These are phyloP conservation scores for Iguana delicatissima DNA, from an alignment of 2,797 vertebrate species.

Conservation along the genomic window DNA sequence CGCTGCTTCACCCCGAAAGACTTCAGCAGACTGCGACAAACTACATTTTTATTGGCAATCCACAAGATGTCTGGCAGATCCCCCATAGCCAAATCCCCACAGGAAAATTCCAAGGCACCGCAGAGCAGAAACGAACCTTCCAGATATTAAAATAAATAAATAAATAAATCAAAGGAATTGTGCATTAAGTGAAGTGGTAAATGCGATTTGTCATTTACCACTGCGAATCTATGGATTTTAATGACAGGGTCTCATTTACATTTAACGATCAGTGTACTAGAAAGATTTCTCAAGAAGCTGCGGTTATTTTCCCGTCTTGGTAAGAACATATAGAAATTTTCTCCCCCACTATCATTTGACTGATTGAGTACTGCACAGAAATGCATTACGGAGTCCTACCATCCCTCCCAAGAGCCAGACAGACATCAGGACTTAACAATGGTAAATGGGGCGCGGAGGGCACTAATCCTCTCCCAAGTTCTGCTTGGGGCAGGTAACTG, in stretches of 20 bases:
- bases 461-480: not conserved
- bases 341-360: constrained; percentile 63
- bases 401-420: constrained; percentile 39
- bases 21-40: constrained; percentile 14
- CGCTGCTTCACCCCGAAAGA: not conserved
- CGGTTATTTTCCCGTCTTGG: constrained; percentile 72
- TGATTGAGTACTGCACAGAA: constrained; percentile 57
- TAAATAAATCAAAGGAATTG: constrained; percentile 49
- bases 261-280: constrained; percentile 74
- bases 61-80: not conserved
- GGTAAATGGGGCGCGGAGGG: constrained; percentile 16
- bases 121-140: constrained; percentile 54
- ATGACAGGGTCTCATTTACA: constrained; percentile 79
- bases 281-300: constrained; percentile 68
- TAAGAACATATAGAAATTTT: constrained; percentile 70
- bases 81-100: not conserved
- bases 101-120: not conserved
- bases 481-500: not conserved
- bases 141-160: constrained; percentile 42
- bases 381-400: constrained; percentile 46
- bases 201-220: constrained; percentile 74
- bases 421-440: not conserved
- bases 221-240: constrained; percentile 76
- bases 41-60: not conserved
- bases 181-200: constrained; percentile 66